A percentile compares a stretch with the other conserved stretches of the same genome.
Evolutionary conservation across 2,797 vertebrate species (phyloP).

Genomic region (Bucorvus abyssinicus): DNA sequence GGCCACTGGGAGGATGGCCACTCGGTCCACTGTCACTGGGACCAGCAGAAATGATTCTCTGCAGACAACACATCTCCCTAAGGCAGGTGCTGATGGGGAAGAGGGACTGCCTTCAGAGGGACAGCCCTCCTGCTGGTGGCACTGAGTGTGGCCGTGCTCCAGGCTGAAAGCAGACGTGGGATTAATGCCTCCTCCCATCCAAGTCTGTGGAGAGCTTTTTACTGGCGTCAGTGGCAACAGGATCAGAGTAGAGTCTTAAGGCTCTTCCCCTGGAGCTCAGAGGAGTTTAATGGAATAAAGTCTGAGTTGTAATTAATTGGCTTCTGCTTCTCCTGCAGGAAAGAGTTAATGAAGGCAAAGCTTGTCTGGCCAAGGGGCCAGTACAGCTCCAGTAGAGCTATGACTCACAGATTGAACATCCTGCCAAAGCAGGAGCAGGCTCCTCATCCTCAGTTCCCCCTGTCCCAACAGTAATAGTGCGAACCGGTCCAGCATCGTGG

Average conservation of each 20-base stretch:
- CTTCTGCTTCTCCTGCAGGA: constrained; percentile 54
- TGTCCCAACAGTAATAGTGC: neutral
- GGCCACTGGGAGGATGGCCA: neutral
- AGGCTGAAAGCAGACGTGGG: neutral
- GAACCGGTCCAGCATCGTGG: neutral
- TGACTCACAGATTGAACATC: constrained; percentile 33
- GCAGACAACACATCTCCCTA: neutral
- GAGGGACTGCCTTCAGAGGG: neutral
- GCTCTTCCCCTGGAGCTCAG: constrained; percentile 37
- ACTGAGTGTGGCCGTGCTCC: neutral
- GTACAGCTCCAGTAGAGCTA: neutral
- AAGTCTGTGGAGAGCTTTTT: constrained; percentile 31
- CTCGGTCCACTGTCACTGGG: neutral
- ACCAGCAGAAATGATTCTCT: neutral
- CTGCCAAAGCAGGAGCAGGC: neutral
- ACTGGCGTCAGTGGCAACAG: constrained; percentile 49
- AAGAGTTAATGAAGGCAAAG: constrained; percentile 66
- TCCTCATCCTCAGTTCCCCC: constrained; percentile 20
- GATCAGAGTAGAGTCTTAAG: constrained; percentile 43
- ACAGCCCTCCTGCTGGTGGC: neutral
- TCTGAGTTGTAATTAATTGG: constrained; percentile 47
- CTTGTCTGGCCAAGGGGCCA: constrained; percentile 51
- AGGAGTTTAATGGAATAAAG: constrained; percentile 41
- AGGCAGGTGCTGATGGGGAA: neutral
- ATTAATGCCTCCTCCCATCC: neutral